Evolutionary conservation across 2,797 vertebrate genomes (phyloP).

Genomic region (Urophycis tenuis): DNA sequence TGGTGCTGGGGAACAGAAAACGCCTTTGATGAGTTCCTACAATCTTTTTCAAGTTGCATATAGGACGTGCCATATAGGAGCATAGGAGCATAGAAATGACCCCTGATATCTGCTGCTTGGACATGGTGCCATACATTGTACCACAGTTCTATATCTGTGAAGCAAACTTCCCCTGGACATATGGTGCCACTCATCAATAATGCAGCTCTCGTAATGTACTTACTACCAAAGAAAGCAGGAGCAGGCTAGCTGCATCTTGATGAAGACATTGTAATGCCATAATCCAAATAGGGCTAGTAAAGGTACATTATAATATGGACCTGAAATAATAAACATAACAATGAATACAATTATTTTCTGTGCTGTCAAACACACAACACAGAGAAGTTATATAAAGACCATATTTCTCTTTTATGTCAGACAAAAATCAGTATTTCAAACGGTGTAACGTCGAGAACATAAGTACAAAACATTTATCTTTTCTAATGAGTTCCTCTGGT

Average conservation of each 20-base stretch:
- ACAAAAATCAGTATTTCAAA: constrained; percentile 46
- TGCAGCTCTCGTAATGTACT: not conserved
- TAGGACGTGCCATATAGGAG: no score
- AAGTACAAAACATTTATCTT: constrained; percentile 56
- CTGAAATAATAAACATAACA: not conserved
- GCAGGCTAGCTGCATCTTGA: not conserved
- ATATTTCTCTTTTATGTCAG: constrained; percentile 39
- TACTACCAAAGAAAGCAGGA: not conserved
- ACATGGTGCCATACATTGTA: not conserved
- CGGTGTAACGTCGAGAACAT: constrained; percentile 42
- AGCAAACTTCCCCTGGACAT: not conserved
- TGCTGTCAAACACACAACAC: constrained; percentile 13
- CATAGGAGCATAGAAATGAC: no score
- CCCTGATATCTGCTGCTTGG: not conserved
- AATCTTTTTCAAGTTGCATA: no score
- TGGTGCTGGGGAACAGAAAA: no score
- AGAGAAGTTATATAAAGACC: constrained; percentile 45
- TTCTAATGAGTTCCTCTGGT: constrained; percentile 70
- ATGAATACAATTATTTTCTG: not conserved
- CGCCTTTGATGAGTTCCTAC: no score
- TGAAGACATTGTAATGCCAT: not conserved
- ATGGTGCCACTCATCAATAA: not conserved
- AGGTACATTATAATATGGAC: not conserved
- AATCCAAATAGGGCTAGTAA: not conserved
- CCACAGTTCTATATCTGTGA: not conserved